Evolutionary conservation across 2,888 invertebrate genomes (phyloP), one percentile per base, ranked within the genome.

Genomic region (Lycia hirtaria): DNA sequence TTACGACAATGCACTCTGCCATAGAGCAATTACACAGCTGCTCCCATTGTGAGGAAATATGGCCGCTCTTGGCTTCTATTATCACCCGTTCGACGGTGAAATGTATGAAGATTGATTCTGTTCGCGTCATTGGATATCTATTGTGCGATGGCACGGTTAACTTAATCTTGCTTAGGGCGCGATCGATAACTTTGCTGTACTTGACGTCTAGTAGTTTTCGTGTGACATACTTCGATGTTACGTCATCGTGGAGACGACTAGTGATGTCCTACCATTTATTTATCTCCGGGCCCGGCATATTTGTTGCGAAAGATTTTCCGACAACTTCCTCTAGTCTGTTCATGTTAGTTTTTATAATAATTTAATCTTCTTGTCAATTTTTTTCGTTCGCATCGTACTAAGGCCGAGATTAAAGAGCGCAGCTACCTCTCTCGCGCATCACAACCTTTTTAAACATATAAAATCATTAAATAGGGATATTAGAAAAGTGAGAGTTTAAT

Each of bases 1-100:
- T 79, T 81, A 81, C 83, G 71, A 77, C 77, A 80, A 80, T 78
- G 81, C 80, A 78, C 73, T 81, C 75, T 75, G 69, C 71, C 74
- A 69, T 72, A 60, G 68, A 68, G 78, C 80, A 83, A 83, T 83
- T 81, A 83, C 81, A 75, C 72, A 73, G 74, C 68, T 71, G 78
- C 68, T 60, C 67, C 75, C 70, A 77, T 81, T 80, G 80, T 80
- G 70, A 74, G 72, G 71, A 71, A 66, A 68, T 70, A 72, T 68
- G 67, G 68, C 67, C 68, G 62, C 62, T 75, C 73, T 71, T 65
- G 67, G 62, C 67, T 64, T 68, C 72, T 73, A 75, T 78, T 74
- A 76, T 73, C 67, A 70, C 70, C 69, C 76, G 71, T 67, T 72
- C 75, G 72, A 72, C 74, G 63, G 74, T 78, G 71, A 80, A 80